Evolutionary conservation across 2,113 vertebrate species (phyloP).

Genomic region (Oenanthe melanoleuca): DNA sequence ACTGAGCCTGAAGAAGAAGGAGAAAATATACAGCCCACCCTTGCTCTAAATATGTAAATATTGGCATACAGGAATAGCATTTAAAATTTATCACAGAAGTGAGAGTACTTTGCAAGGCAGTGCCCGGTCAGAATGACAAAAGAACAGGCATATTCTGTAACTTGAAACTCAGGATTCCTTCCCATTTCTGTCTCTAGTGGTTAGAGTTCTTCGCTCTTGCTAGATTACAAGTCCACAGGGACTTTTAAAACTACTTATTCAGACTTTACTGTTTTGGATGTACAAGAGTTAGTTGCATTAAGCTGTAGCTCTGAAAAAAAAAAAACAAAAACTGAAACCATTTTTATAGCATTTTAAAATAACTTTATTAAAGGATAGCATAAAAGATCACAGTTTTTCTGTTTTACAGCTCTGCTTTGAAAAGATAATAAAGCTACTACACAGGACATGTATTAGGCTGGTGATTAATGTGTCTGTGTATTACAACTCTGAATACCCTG

Average conservation of each 20-base stretch:
- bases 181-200: conserved; percentile 65
- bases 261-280: conserved; percentile 72
- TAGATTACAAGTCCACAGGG: conserved; percentile 65
- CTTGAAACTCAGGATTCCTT: conserved; percentile 52
- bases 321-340: conserved; percentile 43
- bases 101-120: neutral
- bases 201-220: conserved; percentile 65
- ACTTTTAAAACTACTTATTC: conserved; percentile 74
- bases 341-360: conserved; percentile 72
- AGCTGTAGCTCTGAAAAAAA: conserved; percentile 55
- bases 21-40: fast-evolving
- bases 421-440: conserved; percentile 66
- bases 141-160: conserved; percentile 41
- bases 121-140: conserved; percentile 6
- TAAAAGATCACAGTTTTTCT: conserved; percentile 69
- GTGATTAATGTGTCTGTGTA: conserved; percentile 59
- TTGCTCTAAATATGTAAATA: neutral
- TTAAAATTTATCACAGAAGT: conserved; percentile 19
- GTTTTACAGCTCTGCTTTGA: conserved; percentile 59
- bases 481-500: neutral
- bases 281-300: conserved; percentile 66
- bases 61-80: neutral
- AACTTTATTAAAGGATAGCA: conserved; percentile 66
- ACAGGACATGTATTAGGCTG: conserved; percentile 43
- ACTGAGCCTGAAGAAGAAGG: neutral